These are phyloP conservation scores for Cyaniris semiargus DNA, from an alignment of 2,888 invertebrate genomes.

Conservation along the genomic window DNA sequence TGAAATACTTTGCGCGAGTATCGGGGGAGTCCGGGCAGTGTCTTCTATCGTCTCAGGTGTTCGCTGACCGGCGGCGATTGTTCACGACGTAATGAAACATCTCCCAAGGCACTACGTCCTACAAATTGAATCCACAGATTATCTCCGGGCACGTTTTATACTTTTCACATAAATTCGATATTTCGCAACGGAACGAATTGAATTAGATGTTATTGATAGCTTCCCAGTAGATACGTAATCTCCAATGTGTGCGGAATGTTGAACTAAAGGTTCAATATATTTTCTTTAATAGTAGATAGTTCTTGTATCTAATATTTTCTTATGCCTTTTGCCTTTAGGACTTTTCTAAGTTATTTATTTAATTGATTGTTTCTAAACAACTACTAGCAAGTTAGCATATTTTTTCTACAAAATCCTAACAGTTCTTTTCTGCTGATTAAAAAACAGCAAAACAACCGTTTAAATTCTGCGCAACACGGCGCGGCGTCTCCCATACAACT, in stretches of 20 bases:
- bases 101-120: constrained; percentile 63
- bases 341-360: background rate
- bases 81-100: constrained; percentile 66
- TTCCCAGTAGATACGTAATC: background rate
- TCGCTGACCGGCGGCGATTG: constrained; percentile 49
- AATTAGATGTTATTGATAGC: constrained; percentile 38
- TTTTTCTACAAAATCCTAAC: too few species aligned
- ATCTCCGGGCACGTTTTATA: constrained; percentile 65
- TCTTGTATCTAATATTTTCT: background rate
- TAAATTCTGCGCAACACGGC: background rate
- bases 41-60: constrained; percentile 52
- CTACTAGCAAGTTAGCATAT: background rate
- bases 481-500: background rate
- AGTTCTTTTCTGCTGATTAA: too few species aligned
- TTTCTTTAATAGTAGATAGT: background rate
- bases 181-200: constrained; percentile 49
- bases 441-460: background rate
- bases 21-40: background rate
- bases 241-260: background rate
- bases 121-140: constrained; percentile 75
- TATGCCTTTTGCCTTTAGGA: background rate
- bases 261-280: background rate
- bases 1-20: constrained; percentile 4
- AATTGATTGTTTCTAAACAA: background rate
- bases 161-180: constrained; percentile 66